A percentile compares a stretch with the other conserved stretches of the same genome.
Evolutionary conservation across 2,888 invertebrate genomes (phyloP).

Genomic region (Xiphydria camelus): DNA sequence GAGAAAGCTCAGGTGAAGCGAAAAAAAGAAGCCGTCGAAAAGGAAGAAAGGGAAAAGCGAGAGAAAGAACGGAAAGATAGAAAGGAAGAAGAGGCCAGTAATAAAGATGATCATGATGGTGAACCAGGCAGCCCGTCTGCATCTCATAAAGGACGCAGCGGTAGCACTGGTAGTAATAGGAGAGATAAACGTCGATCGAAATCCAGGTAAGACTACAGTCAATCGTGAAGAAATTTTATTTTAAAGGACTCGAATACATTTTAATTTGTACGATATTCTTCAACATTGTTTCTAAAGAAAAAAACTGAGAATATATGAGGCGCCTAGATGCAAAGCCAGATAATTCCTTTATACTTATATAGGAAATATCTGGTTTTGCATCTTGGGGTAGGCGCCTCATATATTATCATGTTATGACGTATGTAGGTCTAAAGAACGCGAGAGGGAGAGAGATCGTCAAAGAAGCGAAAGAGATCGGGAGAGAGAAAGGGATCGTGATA

Average conservation of each 20-base stretch:
- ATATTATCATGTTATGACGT: too few relatives aligned
- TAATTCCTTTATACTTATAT: too few relatives aligned
- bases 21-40: conserved; percentile 68
- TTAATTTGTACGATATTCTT: too few relatives aligned
- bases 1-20: conserved; percentile 68
- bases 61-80: conserved; percentile 59
- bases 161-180: conserved; percentile 48
- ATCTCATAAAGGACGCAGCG: conserved; percentile 47
- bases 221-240: too few relatives aligned
- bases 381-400: too few relatives aligned
- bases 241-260: too few relatives aligned
- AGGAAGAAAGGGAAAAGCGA: conserved; percentile 64
- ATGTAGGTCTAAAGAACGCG: conserved; percentile 52
- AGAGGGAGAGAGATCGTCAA: conserved; percentile 41
- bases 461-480: conserved; percentile 35
- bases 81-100: conserved; percentile 55
- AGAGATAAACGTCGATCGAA: conserved; percentile 58
- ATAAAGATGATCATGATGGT: conserved; percentile 53
- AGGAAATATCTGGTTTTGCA: too few relatives aligned
- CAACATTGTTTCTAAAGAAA: too few relatives aligned
- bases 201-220: conserved; percentile 55
- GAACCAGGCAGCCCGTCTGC: conserved; percentile 48
- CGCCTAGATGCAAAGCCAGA: too few relatives aligned
- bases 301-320: too few relatives aligned
- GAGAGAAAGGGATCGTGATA: conserved; percentile 55